Conservation (phyloP, 2,888 invertebrate genomes). For the Drosophila picticornis region DNA sequence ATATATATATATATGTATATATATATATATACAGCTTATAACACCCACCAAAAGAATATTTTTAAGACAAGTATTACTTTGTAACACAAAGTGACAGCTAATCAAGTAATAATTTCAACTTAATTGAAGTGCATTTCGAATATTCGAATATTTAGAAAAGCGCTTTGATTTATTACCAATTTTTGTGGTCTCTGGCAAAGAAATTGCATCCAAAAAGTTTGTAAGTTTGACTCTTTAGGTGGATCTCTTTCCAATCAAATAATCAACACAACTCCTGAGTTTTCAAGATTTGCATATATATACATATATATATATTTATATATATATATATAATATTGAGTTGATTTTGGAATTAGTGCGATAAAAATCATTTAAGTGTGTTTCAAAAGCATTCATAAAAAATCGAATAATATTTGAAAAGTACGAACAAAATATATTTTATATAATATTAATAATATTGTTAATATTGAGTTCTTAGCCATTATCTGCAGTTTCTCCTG, state of each 20-base stretch:
- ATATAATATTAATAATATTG: not conserved
- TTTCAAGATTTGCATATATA: not conserved
- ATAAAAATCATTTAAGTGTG: no score
- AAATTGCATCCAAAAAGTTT: not conserved
- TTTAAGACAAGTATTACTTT: not conserved
- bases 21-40: not conserved
- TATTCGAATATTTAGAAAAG: not conserved
- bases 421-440: not conserved
- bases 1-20: not conserved
- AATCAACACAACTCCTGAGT: not conserved
- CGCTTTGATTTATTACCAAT: not conserved
- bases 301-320: not conserved
- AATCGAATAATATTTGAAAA: not conserved
- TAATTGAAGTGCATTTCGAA: not conserved
- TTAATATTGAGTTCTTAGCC: not conserved
- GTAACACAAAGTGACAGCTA: not conserved
- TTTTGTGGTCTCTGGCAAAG: not conserved
- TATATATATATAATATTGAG: not conserved
- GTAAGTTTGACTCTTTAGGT: not conserved
- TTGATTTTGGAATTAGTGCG: no score
- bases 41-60: not conserved
- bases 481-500: not conserved
- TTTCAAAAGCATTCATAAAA: not conserved
- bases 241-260: not conserved
- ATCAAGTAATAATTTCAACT: not conserved